Base-by-base conservation (phyloP, 2,797 vertebrate species). In the Ptychadena robeensis region DNA sequence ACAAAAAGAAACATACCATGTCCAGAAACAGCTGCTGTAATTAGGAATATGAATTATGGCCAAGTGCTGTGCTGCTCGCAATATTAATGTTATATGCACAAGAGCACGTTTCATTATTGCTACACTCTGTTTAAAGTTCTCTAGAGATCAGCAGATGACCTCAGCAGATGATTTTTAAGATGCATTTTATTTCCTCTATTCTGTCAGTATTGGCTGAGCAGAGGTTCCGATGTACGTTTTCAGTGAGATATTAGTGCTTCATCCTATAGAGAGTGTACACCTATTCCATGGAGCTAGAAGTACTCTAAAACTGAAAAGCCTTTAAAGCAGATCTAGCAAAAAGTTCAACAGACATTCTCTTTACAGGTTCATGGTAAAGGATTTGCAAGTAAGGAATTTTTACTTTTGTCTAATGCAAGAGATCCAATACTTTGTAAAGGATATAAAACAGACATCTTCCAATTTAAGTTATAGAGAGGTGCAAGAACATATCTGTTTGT, bases 21-120 rank as follows among this genome's bases (percentile, higher is more conserved):
- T 59, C 64, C 71, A 80, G 30, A 35, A 69, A 69, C 82, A 75
- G 82, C 71, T 80, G 71, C 77, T 75, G 73, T 84, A 75, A 80
- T 84, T 84, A 74, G 68, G 34, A 75, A 84, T 68, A 80, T 75
- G 82, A 84, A 84, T 80, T 84, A 75, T 64, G 27, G 71, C 77
- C 72, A 80, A 81, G 72, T 76, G 70, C 40, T 80, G 71, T 80
- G 83, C 70, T 38, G 61, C 64, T 69, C 12, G 31, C 63, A 80
- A 69, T 79, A 84, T 84, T 84, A 80, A 67, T 80, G 64, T 73
- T 71, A 85, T 85, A 80, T 81, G 73, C 72, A 76, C 18, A 76
- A 73, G 28, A 53, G 72, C 78, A 81, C 71, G 78, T 64, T 71
- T 80, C 70, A 85, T 80, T 80, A 75, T 85, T 69, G 30, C 65